phyloP scores from a whole-genome alignment of 1,140 invertebrate genomes.

The Microplitis mediator region DNA sequence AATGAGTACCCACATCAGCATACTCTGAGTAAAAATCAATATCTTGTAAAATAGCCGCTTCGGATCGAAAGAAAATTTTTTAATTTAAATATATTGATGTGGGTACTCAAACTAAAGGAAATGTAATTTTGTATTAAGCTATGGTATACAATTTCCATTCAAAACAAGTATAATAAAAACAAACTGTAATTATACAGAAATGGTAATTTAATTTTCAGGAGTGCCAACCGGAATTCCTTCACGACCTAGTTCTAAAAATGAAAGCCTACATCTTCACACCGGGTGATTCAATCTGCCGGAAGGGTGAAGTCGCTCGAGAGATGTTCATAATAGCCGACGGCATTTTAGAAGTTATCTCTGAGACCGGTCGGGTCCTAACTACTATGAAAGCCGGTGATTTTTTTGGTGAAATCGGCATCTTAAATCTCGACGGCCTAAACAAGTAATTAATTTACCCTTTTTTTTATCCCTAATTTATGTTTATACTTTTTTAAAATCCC shows the following conservation, averaged over 20 bases:
- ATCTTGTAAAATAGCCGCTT: too few relatives aligned
- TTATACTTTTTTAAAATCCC: background rate
- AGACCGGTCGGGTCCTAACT: slow-evolving; percentile 89
- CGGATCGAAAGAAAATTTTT: too few relatives aligned
- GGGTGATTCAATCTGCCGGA: slow-evolving; percentile 93
- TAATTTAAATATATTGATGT: too few relatives aligned
- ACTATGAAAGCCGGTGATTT: slow-evolving; percentile 98
- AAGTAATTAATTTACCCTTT: slow-evolving; percentile 71
- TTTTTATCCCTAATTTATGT: background rate
- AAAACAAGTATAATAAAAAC: too few relatives aligned
- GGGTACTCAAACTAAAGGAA: too few relatives aligned
- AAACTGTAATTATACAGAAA: background rate
- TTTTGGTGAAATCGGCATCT: slow-evolving; percentile 96
- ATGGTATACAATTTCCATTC: too few relatives aligned
- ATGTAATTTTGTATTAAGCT: too few relatives aligned
- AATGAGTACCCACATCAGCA: too few relatives aligned
- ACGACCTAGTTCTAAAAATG: slow-evolving; percentile 97
- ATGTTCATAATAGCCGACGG: slow-evolving; percentile 99
- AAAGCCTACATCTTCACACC: slow-evolving; percentile 97
- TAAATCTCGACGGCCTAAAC: slow-evolving; percentile 94
- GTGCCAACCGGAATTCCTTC: slow-evolving; percentile 95
- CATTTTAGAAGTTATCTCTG: slow-evolving; percentile 93
- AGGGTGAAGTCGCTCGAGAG: slow-evolving; percentile 92
- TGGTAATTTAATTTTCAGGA: slow-evolving; percentile 74
- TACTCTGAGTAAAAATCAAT: too few relatives aligned